Conservation (phyloP, 1,140 invertebrate species). For the Drosophila sulfurigaster region DNA sequence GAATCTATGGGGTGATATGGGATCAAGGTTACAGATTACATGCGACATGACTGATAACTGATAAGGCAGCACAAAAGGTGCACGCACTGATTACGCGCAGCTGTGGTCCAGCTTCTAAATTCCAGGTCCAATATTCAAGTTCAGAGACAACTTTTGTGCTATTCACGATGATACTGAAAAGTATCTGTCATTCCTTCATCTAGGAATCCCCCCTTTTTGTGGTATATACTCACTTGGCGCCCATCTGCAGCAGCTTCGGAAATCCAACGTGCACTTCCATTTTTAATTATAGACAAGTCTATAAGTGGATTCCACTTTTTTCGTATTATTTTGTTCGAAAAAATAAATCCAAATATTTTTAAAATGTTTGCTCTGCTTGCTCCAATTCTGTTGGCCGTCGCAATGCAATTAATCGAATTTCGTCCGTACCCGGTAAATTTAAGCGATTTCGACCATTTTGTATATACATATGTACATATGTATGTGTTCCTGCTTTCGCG, state of each 20-base stretch:
- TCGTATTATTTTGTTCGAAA: background rate
- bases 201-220: background rate
- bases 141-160: slow-evolving; percentile 7
- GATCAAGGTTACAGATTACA: slow-evolving; percentile 4
- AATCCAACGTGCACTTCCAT: slow-evolving; percentile 67
- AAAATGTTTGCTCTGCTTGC: slow-evolving; percentile 16
- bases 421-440: slow-evolving; percentile 24
- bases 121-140: slow-evolving; percentile 31
- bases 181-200: background rate
- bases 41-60: background rate
- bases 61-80: slow-evolving; percentile 12
- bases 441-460: background rate
- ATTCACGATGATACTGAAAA: slow-evolving; percentile 23
- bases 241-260: slow-evolving; percentile 54
- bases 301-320: slow-evolving; percentile 7
- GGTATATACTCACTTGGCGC: slow-evolving; percentile 55
- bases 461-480: background rate
- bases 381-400: slow-evolving; percentile 31
- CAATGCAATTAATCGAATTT: slow-evolving; percentile 24
- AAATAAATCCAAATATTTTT: background rate
- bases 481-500: background rate
- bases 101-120: slow-evolving; percentile 16
- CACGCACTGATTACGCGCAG: background rate
- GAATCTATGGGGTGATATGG: slow-evolving; percentile 35
- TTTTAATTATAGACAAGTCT: slow-evolving; percentile 3